Conservation (phyloP, 2,797 vertebrate species). For the Poecilia velifera region DNA sequence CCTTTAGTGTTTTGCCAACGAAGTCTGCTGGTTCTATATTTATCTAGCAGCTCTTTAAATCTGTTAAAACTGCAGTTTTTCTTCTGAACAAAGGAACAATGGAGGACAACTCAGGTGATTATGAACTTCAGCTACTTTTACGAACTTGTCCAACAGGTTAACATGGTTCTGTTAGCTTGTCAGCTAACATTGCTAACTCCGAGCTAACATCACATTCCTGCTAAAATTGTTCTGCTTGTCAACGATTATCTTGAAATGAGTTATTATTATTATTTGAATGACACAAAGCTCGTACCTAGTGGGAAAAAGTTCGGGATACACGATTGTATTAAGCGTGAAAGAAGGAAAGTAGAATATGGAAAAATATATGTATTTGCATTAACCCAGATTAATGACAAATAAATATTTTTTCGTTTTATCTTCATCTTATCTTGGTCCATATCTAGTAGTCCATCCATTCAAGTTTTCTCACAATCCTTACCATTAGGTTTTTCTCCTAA, state of each 20-base stretch:
- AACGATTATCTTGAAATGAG: not conserved
- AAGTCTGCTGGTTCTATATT: not conserved
- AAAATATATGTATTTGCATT: not conserved
- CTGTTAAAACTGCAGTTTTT: accelerated
- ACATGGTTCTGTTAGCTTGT: slow-evolving; percentile 15
- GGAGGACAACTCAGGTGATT: slow-evolving; percentile 74
- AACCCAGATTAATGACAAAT: not conserved
- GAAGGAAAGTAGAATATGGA: not conserved
- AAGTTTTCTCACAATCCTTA: too few relatives aligned
- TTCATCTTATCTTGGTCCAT: not conserved
- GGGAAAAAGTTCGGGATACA: not conserved
- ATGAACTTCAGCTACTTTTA: not conserved
- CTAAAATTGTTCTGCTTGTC: not conserved
- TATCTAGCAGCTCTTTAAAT: not conserved
- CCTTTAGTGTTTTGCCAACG: slow-evolving; percentile 7
- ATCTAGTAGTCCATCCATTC: not conserved
- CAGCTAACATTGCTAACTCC: slow-evolving; percentile 42
- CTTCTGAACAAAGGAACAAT: slow-evolving; percentile 24
- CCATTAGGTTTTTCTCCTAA: too few relatives aligned
- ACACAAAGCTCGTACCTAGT: not conserved
- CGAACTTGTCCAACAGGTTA: not conserved
- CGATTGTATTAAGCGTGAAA: not conserved
- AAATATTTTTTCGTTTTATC: not conserved
- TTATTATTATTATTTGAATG: not conserved
- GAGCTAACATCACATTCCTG: not conserved